Conservation (phyloP, 2,888 invertebrate genomes). For the Platycnemis pennipes region DNA sequence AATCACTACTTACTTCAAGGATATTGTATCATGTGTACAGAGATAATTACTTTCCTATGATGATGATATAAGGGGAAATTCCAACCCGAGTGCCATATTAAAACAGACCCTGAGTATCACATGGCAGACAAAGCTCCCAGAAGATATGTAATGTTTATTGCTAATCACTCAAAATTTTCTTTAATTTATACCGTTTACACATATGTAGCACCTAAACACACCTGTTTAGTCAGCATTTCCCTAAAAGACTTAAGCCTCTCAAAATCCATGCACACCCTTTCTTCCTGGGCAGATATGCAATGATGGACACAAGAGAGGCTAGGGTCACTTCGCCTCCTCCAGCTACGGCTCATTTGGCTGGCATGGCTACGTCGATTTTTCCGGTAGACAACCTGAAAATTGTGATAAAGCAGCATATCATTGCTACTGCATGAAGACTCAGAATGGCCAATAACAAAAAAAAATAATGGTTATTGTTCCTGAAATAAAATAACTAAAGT, state of each 20-base stretch:
- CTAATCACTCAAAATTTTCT: too few relatives aligned
- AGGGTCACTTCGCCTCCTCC: slow-evolving; percentile 48
- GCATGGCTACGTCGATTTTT: slow-evolving; percentile 12
- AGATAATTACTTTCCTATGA: too few relatives aligned
- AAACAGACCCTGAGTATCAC: too few relatives aligned
- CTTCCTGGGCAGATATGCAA: slow-evolving; percentile 1
- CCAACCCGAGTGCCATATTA: too few relatives aligned
- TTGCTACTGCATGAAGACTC: background rate
- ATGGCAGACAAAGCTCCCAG: too few relatives aligned
- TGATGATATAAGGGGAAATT: too few relatives aligned
- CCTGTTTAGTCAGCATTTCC: slow-evolving; percentile 48
- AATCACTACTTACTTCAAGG: too few relatives aligned
- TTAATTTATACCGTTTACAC: too few relatives aligned
- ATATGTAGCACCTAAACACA: too few relatives aligned
- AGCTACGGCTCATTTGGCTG: background rate
- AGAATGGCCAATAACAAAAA: too few relatives aligned
- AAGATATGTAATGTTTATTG: too few relatives aligned
- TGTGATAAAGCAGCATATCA: background rate
- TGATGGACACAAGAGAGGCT: slow-evolving; percentile 20
- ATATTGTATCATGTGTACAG: too few relatives aligned
- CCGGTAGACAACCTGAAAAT: background rate
- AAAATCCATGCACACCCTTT: background rate
- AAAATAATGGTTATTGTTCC: background rate
- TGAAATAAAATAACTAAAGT: background rate
- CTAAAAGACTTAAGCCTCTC: slow-evolving; percentile 51